Base-by-base conservation (phyloP, 2,797 vertebrate species). In the Babyrousa celebensis region DNA sequence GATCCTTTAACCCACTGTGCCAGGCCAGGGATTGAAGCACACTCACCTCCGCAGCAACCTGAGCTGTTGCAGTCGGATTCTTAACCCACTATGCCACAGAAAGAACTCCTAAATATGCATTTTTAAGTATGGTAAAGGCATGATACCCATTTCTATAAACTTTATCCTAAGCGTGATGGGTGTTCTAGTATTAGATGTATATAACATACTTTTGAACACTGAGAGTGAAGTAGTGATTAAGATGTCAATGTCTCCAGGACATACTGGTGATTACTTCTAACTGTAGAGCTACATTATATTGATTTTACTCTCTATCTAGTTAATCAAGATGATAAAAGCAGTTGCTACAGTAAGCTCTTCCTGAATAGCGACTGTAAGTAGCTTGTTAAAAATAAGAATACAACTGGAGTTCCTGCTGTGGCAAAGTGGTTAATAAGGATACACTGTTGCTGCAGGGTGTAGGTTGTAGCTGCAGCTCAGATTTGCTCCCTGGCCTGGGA, bases 141-240 rank as follows among this genome's bases (percentile, higher is more conserved):
- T 82, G 21, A 67, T 0, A 5, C 93, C 89, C 0, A 15, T 97
- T 92, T 89, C 90, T 91, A n/a, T 86, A 87, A 67, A 85, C 56
- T 88, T 96, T 67, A 62, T 3, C 72, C 85, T 52, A 85, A 90
- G 83, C 80, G 32, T 89, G n/a, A 5, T 20, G 84, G 20, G 43
- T 79, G 25, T 43, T 87, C 80, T 75, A 62, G 79, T 74, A 74
- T 52, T 43, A 65, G 71, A 82, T 85, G 92, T 79, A 27, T 68
- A 0, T 62, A 56, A 70, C 68, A 52, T 2, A 29, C 6, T 75
- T 80, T 91, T 92, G 25, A 90, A 95, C 85, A 86, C 80, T 88
- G 95, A 89, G 78, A 93, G 94, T 7, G 62, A 75, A 52, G 56
- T n/a, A 27, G 91, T 89, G 90, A 88, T 96, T 72, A 91, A 77